Evolutionary conservation across 2,113 vertebrate species (phyloP).

Genomic region (Gambusia holbrooki): DNA sequence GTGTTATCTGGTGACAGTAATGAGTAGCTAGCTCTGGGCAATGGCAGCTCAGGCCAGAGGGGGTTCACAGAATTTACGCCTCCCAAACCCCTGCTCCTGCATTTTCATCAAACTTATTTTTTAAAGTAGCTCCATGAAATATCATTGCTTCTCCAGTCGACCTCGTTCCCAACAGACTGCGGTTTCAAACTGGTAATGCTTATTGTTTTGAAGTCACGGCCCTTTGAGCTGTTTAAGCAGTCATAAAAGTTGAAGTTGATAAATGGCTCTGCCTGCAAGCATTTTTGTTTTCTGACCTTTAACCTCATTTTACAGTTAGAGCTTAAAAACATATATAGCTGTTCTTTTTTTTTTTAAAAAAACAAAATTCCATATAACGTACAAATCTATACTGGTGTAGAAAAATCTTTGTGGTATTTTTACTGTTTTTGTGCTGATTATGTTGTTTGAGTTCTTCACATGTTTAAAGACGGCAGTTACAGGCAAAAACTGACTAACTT

Average conservation of each 20-base stretch:
- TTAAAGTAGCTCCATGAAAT: slow-evolving; percentile 17
- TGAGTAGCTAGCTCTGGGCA: slow-evolving; percentile 43
- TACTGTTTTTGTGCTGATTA: not conserved
- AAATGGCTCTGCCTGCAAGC: slow-evolving; percentile 40
- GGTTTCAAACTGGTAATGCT: slow-evolving; percentile 46
- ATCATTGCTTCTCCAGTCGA: slow-evolving; percentile 24
- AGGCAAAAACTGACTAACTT: not conserved
- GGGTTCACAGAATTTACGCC: slow-evolving; percentile 46
- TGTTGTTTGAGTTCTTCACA: not conserved
- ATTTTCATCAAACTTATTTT: slow-evolving; percentile 30
- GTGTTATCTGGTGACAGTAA: slow-evolving; percentile 28
- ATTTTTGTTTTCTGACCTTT: slow-evolving; percentile 44
- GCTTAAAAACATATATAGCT: not conserved
- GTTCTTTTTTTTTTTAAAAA: too few relatives aligned
- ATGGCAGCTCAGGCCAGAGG: slow-evolving; percentile 43
- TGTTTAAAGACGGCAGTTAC: not conserved
- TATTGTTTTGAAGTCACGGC: slow-evolving; percentile 61
- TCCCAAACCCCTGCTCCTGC: slow-evolving; percentile 23
- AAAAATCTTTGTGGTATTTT: not conserved
- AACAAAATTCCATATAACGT: too few relatives aligned
- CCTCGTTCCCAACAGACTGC: slow-evolving; percentile 32
- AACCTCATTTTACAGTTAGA: slow-evolving; percentile 18
- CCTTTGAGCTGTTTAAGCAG: slow-evolving; percentile 22
- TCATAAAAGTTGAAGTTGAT: slow-evolving; percentile 43
- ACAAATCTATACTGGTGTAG: not conserved